phyloP scores from a whole-genome alignment of 1,140 invertebrate genomes.

The Brachionus calyciflorus region DNA sequence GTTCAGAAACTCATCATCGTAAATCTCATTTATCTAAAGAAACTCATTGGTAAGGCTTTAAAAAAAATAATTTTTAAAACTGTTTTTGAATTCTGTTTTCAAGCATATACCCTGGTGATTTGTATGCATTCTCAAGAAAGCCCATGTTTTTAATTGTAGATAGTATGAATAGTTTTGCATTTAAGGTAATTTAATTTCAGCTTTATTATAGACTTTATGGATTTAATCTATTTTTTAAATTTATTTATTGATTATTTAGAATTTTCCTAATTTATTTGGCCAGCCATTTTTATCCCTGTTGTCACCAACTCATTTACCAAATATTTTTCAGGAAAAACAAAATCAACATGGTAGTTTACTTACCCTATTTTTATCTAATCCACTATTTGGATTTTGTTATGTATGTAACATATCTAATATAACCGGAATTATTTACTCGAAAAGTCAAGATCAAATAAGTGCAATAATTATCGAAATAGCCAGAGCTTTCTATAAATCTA shows the following conservation, averaged over 20 bases:
- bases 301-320: conserved; percentile 85
- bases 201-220: neutral
- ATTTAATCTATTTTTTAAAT: neutral
- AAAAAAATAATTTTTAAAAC: neutral
- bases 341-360: conserved; percentile 82
- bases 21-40: conserved; percentile 13
- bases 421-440: conserved; percentile 81
- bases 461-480: conserved; percentile 43
- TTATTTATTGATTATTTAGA: conserved; percentile 56
- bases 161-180: conserved; percentile 89
- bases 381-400: conserved; percentile 85
- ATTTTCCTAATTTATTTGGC: conserved; percentile 85
- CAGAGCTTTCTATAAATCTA: conserved; percentile 21
- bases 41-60: conserved; percentile 3
- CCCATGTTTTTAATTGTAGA: conserved; percentile 90
- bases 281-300: conserved; percentile 89
- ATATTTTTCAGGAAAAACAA: conserved; percentile 69
- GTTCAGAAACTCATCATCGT: neutral
- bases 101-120: conserved; percentile 82
- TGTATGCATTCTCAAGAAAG: conserved; percentile 84
- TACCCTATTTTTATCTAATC: conserved; percentile 88
- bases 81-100: neutral
- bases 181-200: conserved; percentile 70
- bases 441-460: conserved; percentile 70
- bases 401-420: conserved; percentile 80